Evolutionary conservation across 2,888 invertebrate genomes (phyloP).

Genomic region (Pristionchus mayeri): DNA sequence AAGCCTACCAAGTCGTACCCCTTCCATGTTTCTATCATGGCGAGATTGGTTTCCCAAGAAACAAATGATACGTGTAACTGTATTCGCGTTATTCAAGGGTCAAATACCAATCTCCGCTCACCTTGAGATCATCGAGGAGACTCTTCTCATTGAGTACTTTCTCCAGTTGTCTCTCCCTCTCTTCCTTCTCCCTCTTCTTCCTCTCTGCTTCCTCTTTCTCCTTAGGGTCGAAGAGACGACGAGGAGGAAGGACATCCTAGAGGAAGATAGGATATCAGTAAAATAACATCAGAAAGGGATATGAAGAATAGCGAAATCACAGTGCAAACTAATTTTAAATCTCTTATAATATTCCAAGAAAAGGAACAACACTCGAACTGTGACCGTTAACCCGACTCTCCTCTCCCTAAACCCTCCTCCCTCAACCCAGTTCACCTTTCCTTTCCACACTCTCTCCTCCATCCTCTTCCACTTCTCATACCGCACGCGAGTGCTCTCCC

Average conservation of each 20-base stretch:
- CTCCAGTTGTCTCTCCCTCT: slow-evolving; percentile 11
- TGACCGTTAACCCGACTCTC: too few species aligned
- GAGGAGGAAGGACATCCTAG: background rate
- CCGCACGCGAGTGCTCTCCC: slow-evolving; percentile 31
- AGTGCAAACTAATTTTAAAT: too few species aligned
- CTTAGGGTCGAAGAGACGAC: background rate
- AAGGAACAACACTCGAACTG: too few species aligned
- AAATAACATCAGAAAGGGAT: too few species aligned
- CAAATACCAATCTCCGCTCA: slow-evolving; percentile 6
- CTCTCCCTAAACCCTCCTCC: too few species aligned
- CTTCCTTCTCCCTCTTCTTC: background rate
- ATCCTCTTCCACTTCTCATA: slow-evolving; percentile 41
- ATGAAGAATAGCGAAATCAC: too few species aligned
- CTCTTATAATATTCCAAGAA: too few species aligned
- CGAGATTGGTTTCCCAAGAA: too few species aligned
- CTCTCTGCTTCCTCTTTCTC: background rate
- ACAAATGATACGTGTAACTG: too few species aligned
- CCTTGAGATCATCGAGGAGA: slow-evolving; percentile 23
- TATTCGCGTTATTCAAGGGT: background rate
- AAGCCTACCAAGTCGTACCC: too few species aligned
- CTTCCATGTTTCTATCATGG: too few species aligned
- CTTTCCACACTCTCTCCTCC: slow-evolving; percentile 4
- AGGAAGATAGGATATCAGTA: background rate
- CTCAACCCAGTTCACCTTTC: background rate
- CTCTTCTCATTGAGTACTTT: background rate